Evolutionary conservation across 2,888 invertebrate species (phyloP), one percentile per base, ranked within the genome.

Genomic region (Dendrolimus pini): DNA sequence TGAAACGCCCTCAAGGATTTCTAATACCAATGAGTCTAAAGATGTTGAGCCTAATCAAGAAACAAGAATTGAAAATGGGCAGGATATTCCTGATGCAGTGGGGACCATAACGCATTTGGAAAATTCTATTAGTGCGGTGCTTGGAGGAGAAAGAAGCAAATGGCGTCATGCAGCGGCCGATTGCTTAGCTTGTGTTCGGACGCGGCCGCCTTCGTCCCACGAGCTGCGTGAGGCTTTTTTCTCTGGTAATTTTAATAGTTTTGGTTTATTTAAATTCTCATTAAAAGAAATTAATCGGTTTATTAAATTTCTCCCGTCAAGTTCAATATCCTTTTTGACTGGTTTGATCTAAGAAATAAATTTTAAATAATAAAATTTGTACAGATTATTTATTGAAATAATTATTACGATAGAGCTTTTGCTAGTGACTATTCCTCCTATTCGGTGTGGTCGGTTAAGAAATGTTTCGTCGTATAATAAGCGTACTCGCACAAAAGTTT

Each of bases 171-270:
- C 75, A 13, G 63, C 79, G 1, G 72, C 72, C 7, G 82, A 83
- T 53, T 91, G 91, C 54, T 61, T 91, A 58, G 85, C 83, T 8
- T 91, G 91, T 60, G 85, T 82, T 3, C 77, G 84, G 7, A 82
- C 86, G 0, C 66, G 87, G 2, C 89, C 90, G 57, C 86, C 82
- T 0, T 86, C 88, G 1, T 80, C 85, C 9, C 85, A 89, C 56
- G 88, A 91, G 64, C 67, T 91, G 56, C 78, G 91, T 1, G 89
- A 91, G 64, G 90, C 89, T 0, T 91, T 91, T 69, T 91, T 91
- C 67, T 83, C 89, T 60, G 89, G 90, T 89, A 56, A 47, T 52
- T 9, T 47, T 10, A 47, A 10, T 47, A 47, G 9, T 10, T 47
- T 47, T 47, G 47, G 9, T 47, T 42, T 9, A 47, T 12, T 47